Evolutionary conservation across 2,797 vertebrate genomes (phyloP).

Genomic region (Parauchenoglanis ngamensis): DNA sequence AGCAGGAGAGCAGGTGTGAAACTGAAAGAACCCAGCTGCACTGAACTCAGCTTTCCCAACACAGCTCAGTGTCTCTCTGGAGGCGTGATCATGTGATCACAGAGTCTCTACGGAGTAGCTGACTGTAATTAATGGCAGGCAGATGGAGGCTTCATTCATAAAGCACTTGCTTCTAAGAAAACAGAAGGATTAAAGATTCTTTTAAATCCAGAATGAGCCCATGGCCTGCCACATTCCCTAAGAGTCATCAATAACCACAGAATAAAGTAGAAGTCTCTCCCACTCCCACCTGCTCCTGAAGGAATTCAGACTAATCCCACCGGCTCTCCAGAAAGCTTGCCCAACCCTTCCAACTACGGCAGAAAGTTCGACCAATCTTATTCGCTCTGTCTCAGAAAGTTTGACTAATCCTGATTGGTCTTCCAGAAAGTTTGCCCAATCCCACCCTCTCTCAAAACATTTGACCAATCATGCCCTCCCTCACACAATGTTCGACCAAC

Average conservation of each 20-base stretch:
- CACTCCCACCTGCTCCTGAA: neutral
- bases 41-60: neutral
- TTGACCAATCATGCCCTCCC: neutral
- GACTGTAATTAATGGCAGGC: neutral
- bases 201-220: neutral
- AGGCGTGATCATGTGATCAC: neutral
- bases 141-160: neutral
- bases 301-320: neutral
- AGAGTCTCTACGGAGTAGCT: neutral
- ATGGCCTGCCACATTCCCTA: neutral
- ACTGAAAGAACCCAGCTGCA: conserved; percentile 1
- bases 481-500: neutral
- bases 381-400: neutral
- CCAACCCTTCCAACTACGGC: neutral
- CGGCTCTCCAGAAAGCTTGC: neutral
- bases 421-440: neutral
- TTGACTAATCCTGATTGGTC: neutral
- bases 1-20: neutral
- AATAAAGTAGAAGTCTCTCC: neutral
- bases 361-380: neutral
- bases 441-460: neutral
- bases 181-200: neutral
- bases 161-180: neutral
- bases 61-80: neutral
- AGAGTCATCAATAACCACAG: neutral